Percentiles rank a stretch among this genome's conserved stretches.
Conservation (phyloP, 2,797 vertebrate genomes). For the Gymnothorax reevesii region DNA sequence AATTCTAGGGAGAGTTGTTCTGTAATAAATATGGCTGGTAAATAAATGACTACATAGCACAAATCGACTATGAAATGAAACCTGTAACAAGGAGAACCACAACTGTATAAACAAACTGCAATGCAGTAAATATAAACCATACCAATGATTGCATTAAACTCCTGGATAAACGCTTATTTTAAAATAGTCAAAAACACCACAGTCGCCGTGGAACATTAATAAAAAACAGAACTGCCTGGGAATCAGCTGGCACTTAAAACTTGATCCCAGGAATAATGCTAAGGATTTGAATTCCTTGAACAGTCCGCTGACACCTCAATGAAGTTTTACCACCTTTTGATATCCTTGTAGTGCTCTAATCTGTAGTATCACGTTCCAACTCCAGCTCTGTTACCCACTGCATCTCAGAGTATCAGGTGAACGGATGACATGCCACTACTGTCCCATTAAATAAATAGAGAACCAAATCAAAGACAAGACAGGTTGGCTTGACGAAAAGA, state of each 20-base stretch:
- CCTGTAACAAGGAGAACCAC: neutral
- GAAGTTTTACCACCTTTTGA: conserved; percentile 54
- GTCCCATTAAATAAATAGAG: conserved; percentile 50
- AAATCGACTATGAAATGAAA: neutral
- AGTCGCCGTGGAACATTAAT: conserved; percentile 7
- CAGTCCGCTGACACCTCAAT: conserved; percentile 38
- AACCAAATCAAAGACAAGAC: conserved; percentile 44
- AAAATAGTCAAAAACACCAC: neutral
- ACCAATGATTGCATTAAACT: neutral
- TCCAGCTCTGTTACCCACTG: conserved; percentile 52
- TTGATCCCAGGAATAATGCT: conserved; percentile 28
- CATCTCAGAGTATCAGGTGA: conserved; percentile 34
- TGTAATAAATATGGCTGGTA: neutral
- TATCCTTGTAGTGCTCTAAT: conserved; percentile 44
- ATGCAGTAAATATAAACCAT: neutral
- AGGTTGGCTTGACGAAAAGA: conserved; percentile 39
- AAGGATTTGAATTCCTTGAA: conserved; percentile 43
- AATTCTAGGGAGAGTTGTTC: neutral
- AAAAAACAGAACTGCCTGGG: conserved; percentile 44
- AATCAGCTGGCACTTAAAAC: conserved; percentile 34
- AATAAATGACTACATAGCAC: neutral
- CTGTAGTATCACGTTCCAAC: conserved; percentile 48
- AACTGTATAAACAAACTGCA: neutral
- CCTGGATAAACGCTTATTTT: neutral
- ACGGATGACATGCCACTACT: conserved; percentile 49